Base-by-base conservation (phyloP, 2,797 vertebrate species). In the Hemibagrus guttatus region DNA sequence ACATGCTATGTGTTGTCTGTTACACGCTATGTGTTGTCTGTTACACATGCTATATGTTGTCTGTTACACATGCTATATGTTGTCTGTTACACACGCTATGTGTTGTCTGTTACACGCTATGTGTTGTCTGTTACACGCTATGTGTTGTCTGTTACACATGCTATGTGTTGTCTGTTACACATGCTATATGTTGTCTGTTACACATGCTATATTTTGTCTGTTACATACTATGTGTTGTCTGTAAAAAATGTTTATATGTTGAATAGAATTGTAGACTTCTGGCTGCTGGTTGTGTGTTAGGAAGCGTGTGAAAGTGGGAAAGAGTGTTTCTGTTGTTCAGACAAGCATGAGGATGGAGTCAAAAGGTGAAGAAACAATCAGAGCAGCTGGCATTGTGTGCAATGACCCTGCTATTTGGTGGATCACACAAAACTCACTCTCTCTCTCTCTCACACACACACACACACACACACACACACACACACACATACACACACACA, bases 351-450 rank as follows among this genome's bases (percentile, higher is more conserved):
- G 59, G 83, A 84, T 49, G 72, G 28, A 75, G 84, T 78, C 72
- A 85, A 64, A 64, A 74, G 72, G 71, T 66, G 68, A 84, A 72
- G 58, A 64, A 76, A 84, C 71, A 61, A 84, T 84, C 83, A 76
- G 31, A 76, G 56, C 39, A 76, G 69, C n/a, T 64, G 71, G 56
- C 58, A 63, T 68, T 58, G 83, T 61, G 83, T 75, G 71, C 39
- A 85, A 19, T 85, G 72, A 78, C 84, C 72, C 84, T 85, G 72
- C 72, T 12, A 46, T 64, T 72, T 84, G 54, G 16, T 74, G 54
- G 54, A 26, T 72, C 52, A 69, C 49, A 56, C 63, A 56, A 49
- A 49, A 49, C 9, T 61, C 58, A 6, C 58, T 59, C 21, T 59
- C 58, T 59, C 21, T 59, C 58, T 23, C 21, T 19, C 58, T 5